These are phyloP conservation scores for Pedetes capensis DNA, from an alignment of 2,113 vertebrate species.

Conservation along the genomic window DNA sequence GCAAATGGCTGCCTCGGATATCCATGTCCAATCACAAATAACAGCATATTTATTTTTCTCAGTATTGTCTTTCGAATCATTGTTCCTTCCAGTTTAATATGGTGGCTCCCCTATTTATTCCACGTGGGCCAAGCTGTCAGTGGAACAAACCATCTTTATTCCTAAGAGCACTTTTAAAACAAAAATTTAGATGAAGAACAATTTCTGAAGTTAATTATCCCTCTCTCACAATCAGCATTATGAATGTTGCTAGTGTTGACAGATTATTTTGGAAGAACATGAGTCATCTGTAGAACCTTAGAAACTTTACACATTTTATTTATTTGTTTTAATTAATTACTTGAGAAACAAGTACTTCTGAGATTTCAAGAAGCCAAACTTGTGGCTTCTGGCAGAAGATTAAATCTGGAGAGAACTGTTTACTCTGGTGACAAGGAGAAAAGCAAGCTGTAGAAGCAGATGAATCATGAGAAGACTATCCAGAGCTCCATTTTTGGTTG, in stretches of 20 bases:
- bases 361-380: constrained; percentile 54
- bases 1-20: neutral
- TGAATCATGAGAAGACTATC: neutral
- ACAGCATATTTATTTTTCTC: neutral
- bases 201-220: neutral
- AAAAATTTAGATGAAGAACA: neutral
- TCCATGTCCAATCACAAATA: neutral
- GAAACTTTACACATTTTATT: constrained; percentile 22
- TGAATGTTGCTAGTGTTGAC: neutral
- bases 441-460: neutral
- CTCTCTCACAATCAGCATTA: neutral
- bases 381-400: neutral
- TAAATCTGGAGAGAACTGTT: neutral
- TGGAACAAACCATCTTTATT: neutral
- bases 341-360: constrained; percentile 22
- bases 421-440: neutral
- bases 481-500: constrained; percentile 19
- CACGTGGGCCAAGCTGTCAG: neutral
- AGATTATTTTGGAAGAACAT: neutral
- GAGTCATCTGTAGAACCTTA: constrained; percentile 13
- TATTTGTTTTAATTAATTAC: constrained; percentile 63
- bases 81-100: neutral
- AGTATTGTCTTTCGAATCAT: neutral
- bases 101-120: neutral
- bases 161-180: neutral